These are phyloP conservation scores for Saccopteryx bilineata DNA, from an alignment of 2,113 vertebrate genomes.

Conservation along the genomic window DNA sequence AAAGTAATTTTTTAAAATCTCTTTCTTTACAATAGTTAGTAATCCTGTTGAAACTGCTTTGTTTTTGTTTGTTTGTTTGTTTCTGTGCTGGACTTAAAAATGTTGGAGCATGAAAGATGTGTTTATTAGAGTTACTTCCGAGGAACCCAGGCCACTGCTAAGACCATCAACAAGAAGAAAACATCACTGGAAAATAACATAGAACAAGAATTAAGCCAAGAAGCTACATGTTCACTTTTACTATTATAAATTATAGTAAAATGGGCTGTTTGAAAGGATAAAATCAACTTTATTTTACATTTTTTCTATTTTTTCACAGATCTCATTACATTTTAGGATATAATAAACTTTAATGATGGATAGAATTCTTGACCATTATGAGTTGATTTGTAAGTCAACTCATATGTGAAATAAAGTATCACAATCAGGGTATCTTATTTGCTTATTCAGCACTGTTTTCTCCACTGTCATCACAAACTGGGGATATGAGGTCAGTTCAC, in stretches of 20 bases:
- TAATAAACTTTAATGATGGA: neutral
- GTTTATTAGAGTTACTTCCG: neutral
- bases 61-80: neutral
- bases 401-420: neutral
- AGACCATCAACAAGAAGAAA: neutral
- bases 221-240: neutral
- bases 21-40: slow-evolving; percentile 3
- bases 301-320: neutral
- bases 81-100: neutral
- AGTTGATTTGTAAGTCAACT: neutral
- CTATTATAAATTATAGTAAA: neutral
- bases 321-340: neutral
- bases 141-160: neutral
- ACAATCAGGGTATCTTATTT: neutral
- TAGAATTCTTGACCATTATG: neutral
- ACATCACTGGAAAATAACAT: neutral
- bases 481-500: slow-evolving; percentile 16
- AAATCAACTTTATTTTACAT: neutral
- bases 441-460: slow-evolving; percentile 6
- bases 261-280: neutral
- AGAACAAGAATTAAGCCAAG: neutral
- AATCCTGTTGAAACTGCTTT: neutral
- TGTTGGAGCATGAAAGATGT: neutral
- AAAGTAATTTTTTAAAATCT: slow-evolving; percentile 37
- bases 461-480: neutral